Percentiles rank a stretch among this genome's conserved stretches.
These are phyloP conservation scores for Phoxinus phoxinus DNA, from an alignment of 2,113 vertebrate genomes.

Conservation along the genomic window DNA sequence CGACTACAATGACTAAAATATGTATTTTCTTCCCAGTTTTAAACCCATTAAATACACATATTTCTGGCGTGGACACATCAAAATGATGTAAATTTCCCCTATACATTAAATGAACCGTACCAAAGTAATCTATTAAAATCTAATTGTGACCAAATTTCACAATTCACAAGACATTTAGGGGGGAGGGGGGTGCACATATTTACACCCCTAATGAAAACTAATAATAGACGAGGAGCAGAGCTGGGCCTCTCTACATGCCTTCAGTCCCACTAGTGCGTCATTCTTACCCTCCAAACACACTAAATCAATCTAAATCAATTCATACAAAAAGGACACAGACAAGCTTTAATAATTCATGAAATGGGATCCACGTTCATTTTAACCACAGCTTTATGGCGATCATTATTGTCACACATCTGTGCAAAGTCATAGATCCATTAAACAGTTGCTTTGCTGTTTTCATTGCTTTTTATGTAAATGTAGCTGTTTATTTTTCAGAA, in stretches of 20 bases:
- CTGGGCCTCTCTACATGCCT: not conserved
- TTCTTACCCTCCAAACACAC: not conserved
- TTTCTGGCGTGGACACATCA: not conserved
- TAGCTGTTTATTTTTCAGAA: not conserved
- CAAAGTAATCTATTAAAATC: not conserved
- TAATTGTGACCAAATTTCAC: not conserved
- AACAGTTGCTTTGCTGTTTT: not conserved
- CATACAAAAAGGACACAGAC: constrained; percentile 25
- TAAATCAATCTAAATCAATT: constrained; percentile 29
- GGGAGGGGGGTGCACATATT: not conserved
- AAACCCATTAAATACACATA: not conserved
- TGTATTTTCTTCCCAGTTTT: not conserved
- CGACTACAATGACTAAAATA: no score
- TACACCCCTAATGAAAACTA: constrained; percentile 8
- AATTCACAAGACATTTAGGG: not conserved
- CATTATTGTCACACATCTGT: constrained; percentile 31
- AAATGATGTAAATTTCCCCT: not conserved
- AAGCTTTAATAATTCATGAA: constrained; percentile 44
- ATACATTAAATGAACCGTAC: not conserved
- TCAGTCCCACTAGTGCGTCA: not conserved
- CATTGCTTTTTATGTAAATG: not conserved
- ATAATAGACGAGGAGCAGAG: constrained; percentile 3
- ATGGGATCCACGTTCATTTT: not conserved
- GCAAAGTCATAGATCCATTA: not conserved
- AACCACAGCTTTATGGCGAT: constrained; percentile 9